Base-by-base conservation (phyloP, 2,888 invertebrate species). In the Pristionchus mayeri region DNA sequence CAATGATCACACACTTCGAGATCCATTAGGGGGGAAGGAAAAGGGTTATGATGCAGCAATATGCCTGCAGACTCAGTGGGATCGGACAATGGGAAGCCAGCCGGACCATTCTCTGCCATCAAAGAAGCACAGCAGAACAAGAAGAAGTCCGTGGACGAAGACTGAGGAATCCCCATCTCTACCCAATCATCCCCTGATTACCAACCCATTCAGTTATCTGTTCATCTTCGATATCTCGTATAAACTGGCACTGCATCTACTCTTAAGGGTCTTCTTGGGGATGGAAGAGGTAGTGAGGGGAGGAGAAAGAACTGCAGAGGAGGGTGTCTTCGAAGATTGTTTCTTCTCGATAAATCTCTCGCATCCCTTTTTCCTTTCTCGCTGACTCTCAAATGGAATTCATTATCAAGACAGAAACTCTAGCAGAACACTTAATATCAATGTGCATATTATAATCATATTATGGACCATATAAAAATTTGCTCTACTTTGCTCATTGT, bases 61-160 rank as follows among this genome's bases (percentile, higher is more conserved):
- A n/a, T 37, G 0, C 9, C 24, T 78, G 21, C 78, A 78, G 78
- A 78, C 50, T 34, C 30, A 18, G 34, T 78, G 6, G 48, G 50
- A 30, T 78, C 78, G 0, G 78, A 78, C 16, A 71, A n/a, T 71
- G 78, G 78, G 16, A 78, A 78, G 50, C 27, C 50, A 3, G 16
- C 27, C 4, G 78, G 78, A 16, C 78, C 78, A 48, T 78, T 78
- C 50, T 78, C 78, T n/a, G 48, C 78, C 24, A 78, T 78, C 27
- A 78, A 78, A 50, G 78, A 78, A 78, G 50, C 48, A 78, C 50
- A 78, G 50, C 48, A 50, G 50, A 78, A 75, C 27, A 75, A 78
- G 78, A 78, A 78, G 50, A 30, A 27, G 24, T 48, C 50, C 27
- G 50, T 50, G 7, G 78, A 78, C 50, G 78, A 78, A 71, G 37